Evolutionary conservation across 2,888 invertebrate genomes (phyloP), one percentile per base, ranked within the genome.

Genomic region (Adelphocoris suturalis): DNA sequence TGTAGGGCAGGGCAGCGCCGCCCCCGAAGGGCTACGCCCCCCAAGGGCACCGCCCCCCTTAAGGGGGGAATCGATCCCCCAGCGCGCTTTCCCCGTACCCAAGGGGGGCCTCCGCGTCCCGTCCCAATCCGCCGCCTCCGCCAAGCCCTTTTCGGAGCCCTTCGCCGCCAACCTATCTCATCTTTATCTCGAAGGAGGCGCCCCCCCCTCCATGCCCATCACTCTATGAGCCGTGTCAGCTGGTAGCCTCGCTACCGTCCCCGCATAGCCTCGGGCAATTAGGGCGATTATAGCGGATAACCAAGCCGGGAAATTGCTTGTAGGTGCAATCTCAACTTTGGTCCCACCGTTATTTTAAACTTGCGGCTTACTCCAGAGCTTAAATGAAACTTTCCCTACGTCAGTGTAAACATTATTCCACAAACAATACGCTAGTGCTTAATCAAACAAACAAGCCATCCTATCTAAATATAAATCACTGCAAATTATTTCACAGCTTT

Each of bases 11-110:
- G 14, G 48, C 47, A 85, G 86, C 86, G 86, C 86, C 86, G 86
- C 86, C 86, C 76, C 76, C 86, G 86, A 82, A 46, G 86, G 86
- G 52, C 86, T 86, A 86, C 86, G 86, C 86, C 86, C 86, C 86
- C 68, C 86, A 19, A 19, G 86, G 55, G 86, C 12, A 86, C 86
- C 86, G 86, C 86, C 86, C 47, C 86, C 61, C 47, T n/a, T 37
- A 27, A 37, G 27, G 52, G 57, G 52, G 57, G 57, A 52, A 82
- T 82, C 82, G 82, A 82, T 82, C 23, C 14, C 81, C n/a, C 9
- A 52, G 52, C 27, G 48, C 14, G 13, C 81, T 48, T 80, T 27
- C 14, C 48, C 47, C 48, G 0, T 3, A 19, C n/a, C n/a, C 61
- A 9, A 19, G n/a, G 19, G 19, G n/a, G 11, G 4, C 68, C 68